Percentiles rank a stretch among this genome's conserved stretches.
phyloP scores from a whole-genome alignment of 2,113 vertebrate species.

The Rafetus swinhoei region DNA sequence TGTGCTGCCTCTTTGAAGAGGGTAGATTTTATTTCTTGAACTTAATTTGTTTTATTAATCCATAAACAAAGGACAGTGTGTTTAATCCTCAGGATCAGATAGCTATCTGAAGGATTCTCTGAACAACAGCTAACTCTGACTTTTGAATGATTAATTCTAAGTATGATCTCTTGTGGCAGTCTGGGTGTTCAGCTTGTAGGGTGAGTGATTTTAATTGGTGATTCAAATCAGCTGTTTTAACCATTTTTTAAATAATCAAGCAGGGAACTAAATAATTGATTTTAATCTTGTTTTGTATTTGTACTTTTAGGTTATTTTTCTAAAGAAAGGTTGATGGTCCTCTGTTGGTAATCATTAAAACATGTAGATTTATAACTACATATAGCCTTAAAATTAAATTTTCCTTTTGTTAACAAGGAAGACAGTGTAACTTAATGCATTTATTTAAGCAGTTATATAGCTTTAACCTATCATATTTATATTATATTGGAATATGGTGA shows the following conservation, averaged over 20 bases:
- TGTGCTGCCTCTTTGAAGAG: too few relatives aligned
- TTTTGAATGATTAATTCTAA: too few relatives aligned
- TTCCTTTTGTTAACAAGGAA: background rate
- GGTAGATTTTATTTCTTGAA: too few relatives aligned
- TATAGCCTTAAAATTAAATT: background rate
- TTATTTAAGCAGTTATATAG: too few relatives aligned
- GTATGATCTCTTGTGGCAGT: too few relatives aligned
- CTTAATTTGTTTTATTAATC: too few relatives aligned
- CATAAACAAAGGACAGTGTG: too few relatives aligned
- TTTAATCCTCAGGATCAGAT: too few relatives aligned
- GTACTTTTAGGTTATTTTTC: background rate
- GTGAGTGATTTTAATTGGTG: background rate
- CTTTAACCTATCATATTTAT: background rate
- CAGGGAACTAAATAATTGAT: background rate
- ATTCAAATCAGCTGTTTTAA: background rate
- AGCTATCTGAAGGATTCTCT: too few relatives aligned
- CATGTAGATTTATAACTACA: background rate
- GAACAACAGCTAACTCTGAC: background rate
- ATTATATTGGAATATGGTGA: background rate
- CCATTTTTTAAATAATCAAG: background rate
- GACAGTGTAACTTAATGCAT: background rate
- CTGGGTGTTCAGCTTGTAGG: background rate
- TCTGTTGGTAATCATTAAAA: background rate
- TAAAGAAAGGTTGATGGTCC: background rate
- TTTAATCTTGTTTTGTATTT: background rate